phyloP scores from a whole-genome alignment of 1,140 invertebrate genomes.

The Heterodera carotae region DNA sequence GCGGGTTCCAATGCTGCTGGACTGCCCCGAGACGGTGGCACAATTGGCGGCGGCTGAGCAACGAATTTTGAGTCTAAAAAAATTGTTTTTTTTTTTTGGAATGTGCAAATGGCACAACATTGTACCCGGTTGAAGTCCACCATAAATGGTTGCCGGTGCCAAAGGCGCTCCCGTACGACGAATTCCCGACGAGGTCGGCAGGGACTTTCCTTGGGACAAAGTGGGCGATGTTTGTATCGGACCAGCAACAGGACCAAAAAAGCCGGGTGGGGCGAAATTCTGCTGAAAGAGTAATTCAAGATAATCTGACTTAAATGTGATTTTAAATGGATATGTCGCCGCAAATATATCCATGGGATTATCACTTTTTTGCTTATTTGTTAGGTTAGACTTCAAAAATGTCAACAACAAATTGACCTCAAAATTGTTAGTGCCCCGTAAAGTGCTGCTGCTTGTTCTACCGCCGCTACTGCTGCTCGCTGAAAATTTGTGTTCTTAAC shows the following conservation, averaged over 20 bases:
- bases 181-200: neutral
- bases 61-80: neutral
- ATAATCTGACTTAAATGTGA: too few relatives aligned
- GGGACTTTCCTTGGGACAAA: neutral
- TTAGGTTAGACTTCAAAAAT: too few relatives aligned
- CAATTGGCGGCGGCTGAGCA: neutral
- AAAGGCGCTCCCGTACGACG: neutral
- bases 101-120: too few relatives aligned
- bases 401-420: too few relatives aligned
- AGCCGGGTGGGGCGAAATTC: neutral
- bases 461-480: neutral
- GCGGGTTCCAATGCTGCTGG: neutral
- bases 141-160: neutral
- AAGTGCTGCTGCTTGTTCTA: neutral
- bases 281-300: neutral
- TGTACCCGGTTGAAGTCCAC: neutral
- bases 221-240: neutral
- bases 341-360: too few relatives aligned
- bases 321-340: too few relatives aligned
- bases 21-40: neutral
- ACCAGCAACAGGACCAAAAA: neutral
- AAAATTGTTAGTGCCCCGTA: too few relatives aligned
- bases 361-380: too few relatives aligned
- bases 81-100: too few relatives aligned
- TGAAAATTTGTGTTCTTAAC: too few relatives aligned